phyloP scores from a whole-genome alignment of 2,888 invertebrate genomes.

The Bedellia somnulentella region DNA sequence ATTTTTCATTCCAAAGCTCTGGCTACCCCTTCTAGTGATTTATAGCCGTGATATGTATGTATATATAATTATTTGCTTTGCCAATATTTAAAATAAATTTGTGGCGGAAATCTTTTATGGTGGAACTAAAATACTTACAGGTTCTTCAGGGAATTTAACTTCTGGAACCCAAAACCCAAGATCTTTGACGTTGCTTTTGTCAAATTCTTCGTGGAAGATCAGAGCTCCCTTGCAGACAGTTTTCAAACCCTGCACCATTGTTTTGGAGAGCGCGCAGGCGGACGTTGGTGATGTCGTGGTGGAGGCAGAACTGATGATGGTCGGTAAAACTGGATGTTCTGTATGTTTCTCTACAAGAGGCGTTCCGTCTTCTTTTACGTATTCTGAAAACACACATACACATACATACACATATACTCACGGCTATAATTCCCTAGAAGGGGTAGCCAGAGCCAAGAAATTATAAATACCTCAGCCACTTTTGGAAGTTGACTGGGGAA shows the following conservation, averaged over 20 bases:
- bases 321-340: constrained; percentile 9
- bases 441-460: no score
- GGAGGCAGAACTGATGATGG: constrained; percentile 2
- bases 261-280: constrained; percentile 20
- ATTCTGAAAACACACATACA: constrained; percentile 21
- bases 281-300: constrained; percentile 11
- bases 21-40: no score
- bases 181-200: constrained; percentile 21
- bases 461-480: no score
- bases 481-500: no score
- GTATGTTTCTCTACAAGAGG: constrained; percentile 15
- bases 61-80: no score
- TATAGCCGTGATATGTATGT: no score
- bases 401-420: no score
- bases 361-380: constrained; percentile 30
- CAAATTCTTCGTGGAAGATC: constrained; percentile 65
- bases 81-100: no score
- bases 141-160: constrained; percentile 59
- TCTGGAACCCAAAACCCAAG: constrained; percentile 50
- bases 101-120: no score
- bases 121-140: no score
- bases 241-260: constrained; percentile 20
- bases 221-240: constrained; percentile 51
- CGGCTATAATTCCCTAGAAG: no score
- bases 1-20: no score